Conservation (phyloP, 1,140 invertebrate genomes). For the Caligus rogercresseyi region DNA sequence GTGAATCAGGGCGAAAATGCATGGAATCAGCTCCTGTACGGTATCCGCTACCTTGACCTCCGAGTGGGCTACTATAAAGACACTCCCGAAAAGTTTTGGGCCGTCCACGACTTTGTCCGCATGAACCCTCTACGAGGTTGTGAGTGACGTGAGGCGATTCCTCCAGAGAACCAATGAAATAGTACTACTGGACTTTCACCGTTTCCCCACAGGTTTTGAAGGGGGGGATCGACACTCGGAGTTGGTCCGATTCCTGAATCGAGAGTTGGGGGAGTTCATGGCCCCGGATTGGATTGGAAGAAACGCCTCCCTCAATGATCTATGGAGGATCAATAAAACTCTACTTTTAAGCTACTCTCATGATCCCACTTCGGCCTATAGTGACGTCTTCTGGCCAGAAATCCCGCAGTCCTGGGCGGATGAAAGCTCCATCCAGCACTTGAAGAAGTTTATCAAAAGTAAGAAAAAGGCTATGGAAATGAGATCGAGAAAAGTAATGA, state of each 20-base stretch:
- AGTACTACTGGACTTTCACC: slow-evolving; percentile 29
- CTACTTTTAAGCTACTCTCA: slow-evolving; percentile 22
- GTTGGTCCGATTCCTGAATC: slow-evolving; percentile 39
- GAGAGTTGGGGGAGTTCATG: slow-evolving; percentile 40
- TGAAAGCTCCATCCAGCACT: slow-evolving; percentile 20
- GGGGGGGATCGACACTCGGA: slow-evolving; percentile 28
- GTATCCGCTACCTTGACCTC: slow-evolving; percentile 28
- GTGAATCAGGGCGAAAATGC: slow-evolving; percentile 28
- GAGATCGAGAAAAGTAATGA: background rate
- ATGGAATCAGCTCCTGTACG: slow-evolving; percentile 28
- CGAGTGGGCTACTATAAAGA: slow-evolving; percentile 25
- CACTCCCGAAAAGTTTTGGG: slow-evolving; percentile 26
- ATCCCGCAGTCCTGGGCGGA: slow-evolving; percentile 25
- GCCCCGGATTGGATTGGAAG: slow-evolving; percentile 27
- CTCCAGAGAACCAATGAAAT: slow-evolving; percentile 27
- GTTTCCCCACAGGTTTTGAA: slow-evolving; percentile 27
- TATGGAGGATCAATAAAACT: slow-evolving; percentile 31
- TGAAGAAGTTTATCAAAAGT: slow-evolving; percentile 23
- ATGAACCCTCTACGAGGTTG: slow-evolving; percentile 24
- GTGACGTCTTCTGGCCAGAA: slow-evolving; percentile 22
- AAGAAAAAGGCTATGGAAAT: background rate
- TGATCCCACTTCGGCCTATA: slow-evolving; percentile 12
- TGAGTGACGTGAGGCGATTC: slow-evolving; percentile 26
- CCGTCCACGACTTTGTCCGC: slow-evolving; percentile 26
- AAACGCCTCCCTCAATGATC: slow-evolving; percentile 37